A percentile compares a stretch with the other conserved stretches of the same genome.
Evolutionary conservation across 2,113 vertebrate species (phyloP).

Genomic region (Cettia cetti): DNA sequence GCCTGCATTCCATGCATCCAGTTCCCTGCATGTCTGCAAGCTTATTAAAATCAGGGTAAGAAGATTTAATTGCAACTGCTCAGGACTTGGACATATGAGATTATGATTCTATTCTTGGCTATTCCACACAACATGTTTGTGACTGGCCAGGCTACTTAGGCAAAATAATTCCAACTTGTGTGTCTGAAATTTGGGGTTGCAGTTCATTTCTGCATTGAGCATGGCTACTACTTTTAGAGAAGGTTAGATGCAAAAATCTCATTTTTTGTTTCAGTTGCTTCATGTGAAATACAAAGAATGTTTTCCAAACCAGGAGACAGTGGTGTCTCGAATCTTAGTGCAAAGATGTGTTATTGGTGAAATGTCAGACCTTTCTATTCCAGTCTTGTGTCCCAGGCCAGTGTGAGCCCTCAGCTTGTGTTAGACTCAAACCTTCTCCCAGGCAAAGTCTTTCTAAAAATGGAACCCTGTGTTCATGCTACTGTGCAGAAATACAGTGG

Average conservation of each 20-base stretch:
- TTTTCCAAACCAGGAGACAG: neutral
- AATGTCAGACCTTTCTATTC: neutral
- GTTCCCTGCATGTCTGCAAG: neutral
- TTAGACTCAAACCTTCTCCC: constrained; percentile 60
- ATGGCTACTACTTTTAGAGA: neutral
- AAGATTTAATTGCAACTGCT: constrained; percentile 48
- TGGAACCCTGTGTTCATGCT: constrained; percentile 22
- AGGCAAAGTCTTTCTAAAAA: constrained; percentile 53
- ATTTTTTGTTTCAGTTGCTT: neutral
- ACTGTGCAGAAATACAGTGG: neutral
- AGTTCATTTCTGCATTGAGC: neutral
- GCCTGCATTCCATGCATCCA: neutral
- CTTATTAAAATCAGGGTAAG: constrained; percentile 30
- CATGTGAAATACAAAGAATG: neutral
- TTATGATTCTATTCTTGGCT: constrained; percentile 52
- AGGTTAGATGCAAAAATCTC: neutral
- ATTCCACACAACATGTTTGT: neutral
- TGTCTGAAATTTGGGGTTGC: neutral
- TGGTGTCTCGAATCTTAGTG: neutral
- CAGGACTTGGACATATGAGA: neutral
- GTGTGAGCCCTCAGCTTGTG: constrained; percentile 12
- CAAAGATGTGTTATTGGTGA: neutral
- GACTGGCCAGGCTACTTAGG: neutral
- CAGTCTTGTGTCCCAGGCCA: neutral
- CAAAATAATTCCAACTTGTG: neutral